Evolutionary conservation across 2,888 invertebrate genomes (phyloP).

Genomic region (Drosophila mimica): DNA sequence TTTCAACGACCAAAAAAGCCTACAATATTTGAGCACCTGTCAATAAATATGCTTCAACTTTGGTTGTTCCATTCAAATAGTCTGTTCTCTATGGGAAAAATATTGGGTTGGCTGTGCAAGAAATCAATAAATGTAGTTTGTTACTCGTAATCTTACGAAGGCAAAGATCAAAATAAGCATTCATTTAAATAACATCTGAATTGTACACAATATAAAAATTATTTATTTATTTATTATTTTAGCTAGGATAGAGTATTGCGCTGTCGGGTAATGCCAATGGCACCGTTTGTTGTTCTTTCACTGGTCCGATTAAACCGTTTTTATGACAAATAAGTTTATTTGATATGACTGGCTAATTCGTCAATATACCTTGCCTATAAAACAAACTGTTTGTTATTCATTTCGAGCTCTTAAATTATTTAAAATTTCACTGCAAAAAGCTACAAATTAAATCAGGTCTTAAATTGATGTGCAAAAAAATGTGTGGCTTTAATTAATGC

Average conservation of each 20-base stretch:
- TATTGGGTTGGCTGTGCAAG: neutral
- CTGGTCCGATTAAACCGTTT: slow-evolving; percentile 7
- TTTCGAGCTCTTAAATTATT: neutral
- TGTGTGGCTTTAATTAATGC: slow-evolving; percentile 50
- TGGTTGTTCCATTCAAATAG: slow-evolving; percentile 14
- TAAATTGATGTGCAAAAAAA: slow-evolving; percentile 5
- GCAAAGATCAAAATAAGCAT: neutral
- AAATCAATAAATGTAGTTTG: neutral
- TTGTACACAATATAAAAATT: neutral
- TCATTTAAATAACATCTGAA: neutral
- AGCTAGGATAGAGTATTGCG: neutral
- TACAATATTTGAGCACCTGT: slow-evolving; percentile 20
- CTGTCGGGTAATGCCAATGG: neutral
- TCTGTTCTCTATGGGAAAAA: too few species aligned
- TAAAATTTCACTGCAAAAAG: neutral
- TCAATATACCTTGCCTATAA: neutral
- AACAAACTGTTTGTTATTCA: neutral
- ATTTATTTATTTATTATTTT: neutral
- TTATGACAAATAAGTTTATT: slow-evolving; percentile 23
- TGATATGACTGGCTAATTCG: slow-evolving; percentile 3
- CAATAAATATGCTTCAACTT: slow-evolving; percentile 26
- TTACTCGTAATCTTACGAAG: neutral
- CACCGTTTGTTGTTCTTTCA: neutral
- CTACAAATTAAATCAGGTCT: neutral
- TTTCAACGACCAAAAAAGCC: slow-evolving; percentile 29